A percentile compares a stretch with the other conserved stretches of the same genome.
Conservation (phyloP, 2,888 invertebrate species). For the Ganaspis brasiliensis region DNA sequence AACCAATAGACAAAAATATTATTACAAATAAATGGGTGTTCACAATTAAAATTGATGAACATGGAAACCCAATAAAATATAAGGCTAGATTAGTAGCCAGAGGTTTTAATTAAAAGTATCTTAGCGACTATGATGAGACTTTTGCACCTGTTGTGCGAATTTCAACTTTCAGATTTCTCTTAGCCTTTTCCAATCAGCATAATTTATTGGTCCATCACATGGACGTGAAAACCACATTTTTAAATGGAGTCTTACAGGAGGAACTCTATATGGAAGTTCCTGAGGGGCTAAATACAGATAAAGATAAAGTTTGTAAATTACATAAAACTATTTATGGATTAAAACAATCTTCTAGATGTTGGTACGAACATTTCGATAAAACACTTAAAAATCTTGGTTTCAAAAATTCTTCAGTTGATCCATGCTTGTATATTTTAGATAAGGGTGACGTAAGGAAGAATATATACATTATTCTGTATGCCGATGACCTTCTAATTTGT, state of each 20-base stretch:
- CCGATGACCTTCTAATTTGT: slow-evolving; percentile 48
- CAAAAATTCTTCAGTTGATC: slow-evolving; percentile 50
- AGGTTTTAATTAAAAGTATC: slow-evolving; percentile 49
- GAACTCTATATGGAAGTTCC: slow-evolving; percentile 56
- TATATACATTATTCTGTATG: slow-evolving; percentile 53
- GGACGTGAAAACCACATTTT: slow-evolving; percentile 50
- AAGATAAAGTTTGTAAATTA: slow-evolving; percentile 51
- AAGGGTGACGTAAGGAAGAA: slow-evolving; percentile 48
- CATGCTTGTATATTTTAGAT: slow-evolving; percentile 52
- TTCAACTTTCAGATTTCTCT: slow-evolving; percentile 53
- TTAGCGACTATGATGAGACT: too few species aligned
- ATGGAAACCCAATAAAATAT: slow-evolving; percentile 51
- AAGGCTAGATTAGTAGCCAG: slow-evolving; percentile 50
- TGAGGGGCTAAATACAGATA: slow-evolving; percentile 45
- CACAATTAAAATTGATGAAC: slow-evolving; percentile 49
- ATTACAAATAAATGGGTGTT: slow-evolving; percentile 59
- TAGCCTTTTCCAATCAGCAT: slow-evolving; percentile 57
- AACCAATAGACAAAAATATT: slow-evolving; percentile 27
- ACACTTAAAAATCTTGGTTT: slow-evolving; percentile 48
- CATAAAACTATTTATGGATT: slow-evolving; percentile 55
- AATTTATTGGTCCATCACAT: slow-evolving; percentile 49
- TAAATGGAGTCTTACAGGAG: slow-evolving; percentile 52
- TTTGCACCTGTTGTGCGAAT: slow-evolving; percentile 52
- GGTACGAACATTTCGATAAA: slow-evolving; percentile 47
- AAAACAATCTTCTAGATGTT: slow-evolving; percentile 50